Evolutionary conservation across 1,140 invertebrate species (phyloP).

Genomic region (Amyelois transitella): DNA sequence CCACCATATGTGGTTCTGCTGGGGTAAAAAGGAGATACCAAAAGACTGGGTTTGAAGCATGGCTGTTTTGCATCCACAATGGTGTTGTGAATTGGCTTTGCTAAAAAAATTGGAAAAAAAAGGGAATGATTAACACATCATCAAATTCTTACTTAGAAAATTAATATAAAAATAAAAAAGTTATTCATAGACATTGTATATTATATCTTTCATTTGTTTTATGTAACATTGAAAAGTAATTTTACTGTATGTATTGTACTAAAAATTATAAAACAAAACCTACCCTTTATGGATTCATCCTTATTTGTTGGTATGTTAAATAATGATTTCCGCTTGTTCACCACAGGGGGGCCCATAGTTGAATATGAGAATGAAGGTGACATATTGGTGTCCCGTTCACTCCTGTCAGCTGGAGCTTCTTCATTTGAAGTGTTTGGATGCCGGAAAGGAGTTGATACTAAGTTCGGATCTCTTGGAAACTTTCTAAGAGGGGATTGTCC

Average conservation of each 20-base stretch:
- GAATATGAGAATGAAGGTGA: constrained; percentile 24
- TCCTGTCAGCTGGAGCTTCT: constrained; percentile 12
- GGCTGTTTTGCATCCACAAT: constrained; percentile 71
- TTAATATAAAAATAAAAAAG: too few relatives aligned
- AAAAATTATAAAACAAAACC: not conserved
- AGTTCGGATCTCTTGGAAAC: constrained; percentile 27
- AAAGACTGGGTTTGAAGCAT: constrained; percentile 71
- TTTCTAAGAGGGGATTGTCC: constrained; percentile 20
- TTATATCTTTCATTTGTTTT: too few relatives aligned
- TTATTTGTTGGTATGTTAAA: constrained; percentile 22
- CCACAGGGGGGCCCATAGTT: constrained; percentile 18
- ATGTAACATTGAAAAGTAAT: too few relatives aligned
- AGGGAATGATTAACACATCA: not conserved
- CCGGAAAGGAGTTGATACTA: constrained; percentile 20
- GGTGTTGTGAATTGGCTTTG: constrained; percentile 30
- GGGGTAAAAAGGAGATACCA: constrained; percentile 84
- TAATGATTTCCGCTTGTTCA: constrained; percentile 36
- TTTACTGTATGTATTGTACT: too few relatives aligned
- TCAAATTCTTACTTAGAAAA: too few relatives aligned
- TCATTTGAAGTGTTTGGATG: constrained; percentile 21
- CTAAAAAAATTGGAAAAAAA: constrained; percentile 14
- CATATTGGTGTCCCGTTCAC: constrained; percentile 18
- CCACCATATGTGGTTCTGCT: constrained; percentile 89
- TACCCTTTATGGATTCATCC: not conserved
- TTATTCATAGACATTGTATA: too few relatives aligned